Conservation (phyloP, 2,797 vertebrate species). For the Clarias laeviceps region DNA sequence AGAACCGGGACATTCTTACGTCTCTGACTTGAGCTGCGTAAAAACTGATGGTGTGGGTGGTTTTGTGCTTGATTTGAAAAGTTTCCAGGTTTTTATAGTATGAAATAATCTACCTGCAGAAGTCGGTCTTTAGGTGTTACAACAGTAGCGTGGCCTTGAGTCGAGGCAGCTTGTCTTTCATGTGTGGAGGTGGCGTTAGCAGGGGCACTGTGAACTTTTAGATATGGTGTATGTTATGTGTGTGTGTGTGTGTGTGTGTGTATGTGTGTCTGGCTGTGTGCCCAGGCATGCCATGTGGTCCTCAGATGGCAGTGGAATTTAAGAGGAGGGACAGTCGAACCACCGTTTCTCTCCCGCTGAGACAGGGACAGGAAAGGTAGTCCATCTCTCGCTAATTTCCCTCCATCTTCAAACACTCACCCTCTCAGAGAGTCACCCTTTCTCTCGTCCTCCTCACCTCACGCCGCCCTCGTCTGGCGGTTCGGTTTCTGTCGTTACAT, state of each 20-base stretch:
- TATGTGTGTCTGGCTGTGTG: constrained; percentile 76
- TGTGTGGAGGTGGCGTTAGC: constrained; percentile 65
- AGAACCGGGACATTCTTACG: neutral
- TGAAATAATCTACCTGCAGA: neutral
- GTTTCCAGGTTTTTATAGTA: neutral
- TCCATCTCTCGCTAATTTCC: constrained; percentile 44
- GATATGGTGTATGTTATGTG: constrained; percentile 51
- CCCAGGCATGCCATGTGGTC: constrained; percentile 83
- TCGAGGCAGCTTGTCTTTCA: constrained; percentile 67
- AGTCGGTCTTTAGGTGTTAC: neutral
- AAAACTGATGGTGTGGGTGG: neutral
- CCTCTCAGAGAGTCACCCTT: constrained; percentile 13
- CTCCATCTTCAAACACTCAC: constrained; percentile 32
- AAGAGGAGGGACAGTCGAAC: constrained; percentile 74
- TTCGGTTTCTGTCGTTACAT: constrained; percentile 43
- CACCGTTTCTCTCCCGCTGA: constrained; percentile 61
- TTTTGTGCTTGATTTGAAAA: neutral
- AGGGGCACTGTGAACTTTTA: constrained; percentile 69
- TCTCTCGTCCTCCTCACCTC: constrained; percentile 36
- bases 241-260: constrained; percentile 70
- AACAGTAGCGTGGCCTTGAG: neutral
- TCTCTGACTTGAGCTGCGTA: neutral
- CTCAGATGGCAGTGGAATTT: constrained; percentile 86
- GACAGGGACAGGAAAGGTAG: constrained; percentile 58
- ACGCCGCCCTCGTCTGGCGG: constrained; percentile 49